Conservation (phyloP, 2,797 vertebrate genomes). For the Amblyopsis hoosieri region DNA sequence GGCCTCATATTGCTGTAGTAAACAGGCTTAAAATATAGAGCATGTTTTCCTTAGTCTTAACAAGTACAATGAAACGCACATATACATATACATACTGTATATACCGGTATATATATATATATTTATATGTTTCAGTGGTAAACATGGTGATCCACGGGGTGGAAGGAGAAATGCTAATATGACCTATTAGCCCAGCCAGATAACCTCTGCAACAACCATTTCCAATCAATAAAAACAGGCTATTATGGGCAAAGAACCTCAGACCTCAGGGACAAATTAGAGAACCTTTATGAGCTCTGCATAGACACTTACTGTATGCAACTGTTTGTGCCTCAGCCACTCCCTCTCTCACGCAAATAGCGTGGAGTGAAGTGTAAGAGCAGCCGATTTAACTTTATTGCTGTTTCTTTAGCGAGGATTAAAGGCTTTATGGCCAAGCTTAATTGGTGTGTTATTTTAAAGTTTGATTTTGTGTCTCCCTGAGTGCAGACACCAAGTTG, state of each 20-base stretch:
- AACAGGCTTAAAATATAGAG: no score
- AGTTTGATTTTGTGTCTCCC: constrained; percentile 1
- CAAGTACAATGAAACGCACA: not conserved
- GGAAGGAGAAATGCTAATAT: constrained; percentile 11
- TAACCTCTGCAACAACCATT: constrained; percentile 38
- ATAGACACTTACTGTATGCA: constrained; percentile 19
- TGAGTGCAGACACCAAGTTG: not conserved
- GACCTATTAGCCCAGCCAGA: not conserved
- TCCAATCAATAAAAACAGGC: constrained; percentile 34
- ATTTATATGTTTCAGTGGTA: not conserved
- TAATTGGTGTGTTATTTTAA: constrained; percentile 17
- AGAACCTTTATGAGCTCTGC: constrained; percentile 34
- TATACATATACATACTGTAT: no score
- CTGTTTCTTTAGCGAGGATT: constrained; percentile 3
- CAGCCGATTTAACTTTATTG: constrained; percentile 15
- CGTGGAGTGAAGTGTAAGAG: constrained; percentile 14
- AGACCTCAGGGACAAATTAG: constrained; percentile 25
- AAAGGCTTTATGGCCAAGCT: constrained; percentile 16
- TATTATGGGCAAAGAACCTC: constrained; percentile 34
- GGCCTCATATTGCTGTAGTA: no score
- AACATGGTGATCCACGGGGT: constrained; percentile 8
- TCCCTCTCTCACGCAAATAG: constrained; percentile 9
- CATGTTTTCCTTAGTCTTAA: not conserved
- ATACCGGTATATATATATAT: no score
- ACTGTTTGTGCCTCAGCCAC: constrained; percentile 6